Evolutionary conservation across 1,140 invertebrate species (phyloP), one percentile per base, ranked within the genome.

Genomic region (Cyphomyrmex costatus): DNA sequence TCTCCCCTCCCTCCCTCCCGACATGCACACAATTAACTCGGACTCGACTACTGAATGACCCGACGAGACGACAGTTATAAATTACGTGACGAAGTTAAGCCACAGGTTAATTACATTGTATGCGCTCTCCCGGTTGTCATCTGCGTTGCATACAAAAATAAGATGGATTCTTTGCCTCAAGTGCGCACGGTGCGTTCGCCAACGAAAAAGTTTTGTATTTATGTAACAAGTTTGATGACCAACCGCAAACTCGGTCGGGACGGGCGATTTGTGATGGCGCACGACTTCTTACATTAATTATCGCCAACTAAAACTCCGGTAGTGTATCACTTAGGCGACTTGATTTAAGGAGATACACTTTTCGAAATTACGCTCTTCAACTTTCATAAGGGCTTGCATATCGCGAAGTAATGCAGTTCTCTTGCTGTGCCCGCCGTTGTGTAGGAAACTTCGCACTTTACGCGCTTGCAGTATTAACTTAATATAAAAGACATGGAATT

Each of bases 1-100:
- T 6, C 33, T 6, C 30, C 36, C 36, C 10, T 10, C 36, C 7
- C n/a, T n/a, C n/a, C 7, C 36, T 10, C 46, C 3, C 61, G 76
- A 80, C 78, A 56, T 24, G 68, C 49, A 61, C 49, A 78, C 88
- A 89, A 89, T 89, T 89, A 89, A 89, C 84, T 82, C 21, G 63
- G 63, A 53, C 77, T 77, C 71, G 86, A 53, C 56, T 68, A 79
- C 73, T 19, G 68, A 68, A 30, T 70, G 82, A 63, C 71, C 73
- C 82, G 63, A 21, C 21, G 46, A n/a, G 53, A 70, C 68, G 53
- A 70, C 53, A 65, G 30, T 70, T 76, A 77, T 79, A 88, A 77
- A 68, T 74, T 53, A 53, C 60, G 58, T 14, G 36, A 53, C 63
- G 61, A 66, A 58, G 82, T 80, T 82, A 83, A 83, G 79, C 79